Evolutionary conservation across 2,888 invertebrate genomes (phyloP).

Genomic region (Aethes cnicana): DNA sequence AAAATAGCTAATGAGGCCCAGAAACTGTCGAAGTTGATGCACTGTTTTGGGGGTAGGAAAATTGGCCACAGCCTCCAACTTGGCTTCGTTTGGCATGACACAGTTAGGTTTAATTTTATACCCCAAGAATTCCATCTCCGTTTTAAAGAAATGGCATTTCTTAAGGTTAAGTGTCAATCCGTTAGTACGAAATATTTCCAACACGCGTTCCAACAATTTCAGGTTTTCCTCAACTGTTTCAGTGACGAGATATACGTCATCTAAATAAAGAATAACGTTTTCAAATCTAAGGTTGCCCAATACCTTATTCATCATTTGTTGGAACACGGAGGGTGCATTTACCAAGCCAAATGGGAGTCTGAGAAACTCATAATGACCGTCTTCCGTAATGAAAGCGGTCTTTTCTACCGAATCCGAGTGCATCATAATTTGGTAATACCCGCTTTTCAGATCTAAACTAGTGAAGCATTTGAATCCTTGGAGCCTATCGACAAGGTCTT

Average conservation of each 20-base stretch:
- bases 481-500: conserved; percentile 46
- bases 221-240: too few relatives aligned
- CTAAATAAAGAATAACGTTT: not conserved
- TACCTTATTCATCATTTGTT: conserved; percentile 33
- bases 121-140: conserved; percentile 30
- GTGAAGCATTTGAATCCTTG: conserved; percentile 38
- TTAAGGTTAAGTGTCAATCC: conserved; percentile 25
- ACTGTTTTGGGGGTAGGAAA: conserved; percentile 26
- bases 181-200: not conserved
- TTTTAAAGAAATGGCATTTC: conserved; percentile 34
- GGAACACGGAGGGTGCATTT: conserved; percentile 34
- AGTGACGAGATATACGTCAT: conserved; percentile 2
- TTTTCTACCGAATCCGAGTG: conserved; percentile 39
- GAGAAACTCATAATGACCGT: conserved; percentile 46
- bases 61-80: not conserved
- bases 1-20: conserved; percentile 28
- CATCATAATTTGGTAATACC: conserved; percentile 46
- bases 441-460: conserved; percentile 42
- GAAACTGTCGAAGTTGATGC: conserved; percentile 29
- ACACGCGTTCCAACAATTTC: too few relatives aligned
- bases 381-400: conserved; percentile 45
- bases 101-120: not conserved
- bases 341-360: conserved; percentile 33
- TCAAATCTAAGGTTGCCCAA: conserved; percentile 28
- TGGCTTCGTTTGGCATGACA: not conserved